Evolutionary conservation across 1,140 invertebrate genomes (phyloP).

Genomic region (Trichonephila clavipes): DNA sequence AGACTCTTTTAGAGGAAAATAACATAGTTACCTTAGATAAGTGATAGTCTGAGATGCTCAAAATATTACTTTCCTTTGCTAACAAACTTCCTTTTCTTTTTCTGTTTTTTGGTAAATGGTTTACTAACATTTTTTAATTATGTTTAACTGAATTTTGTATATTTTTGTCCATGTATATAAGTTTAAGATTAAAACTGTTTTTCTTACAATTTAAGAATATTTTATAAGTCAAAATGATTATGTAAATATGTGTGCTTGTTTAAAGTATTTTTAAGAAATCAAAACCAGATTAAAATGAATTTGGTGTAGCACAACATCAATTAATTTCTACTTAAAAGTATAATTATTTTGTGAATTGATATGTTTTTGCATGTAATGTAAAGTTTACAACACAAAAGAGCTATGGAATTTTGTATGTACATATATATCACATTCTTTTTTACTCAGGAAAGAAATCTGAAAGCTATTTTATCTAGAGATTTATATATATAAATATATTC

Average conservation of each 20-base stretch:
- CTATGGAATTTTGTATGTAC: constrained; percentile 24
- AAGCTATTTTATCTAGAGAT: constrained; percentile 69
- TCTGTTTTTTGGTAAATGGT: not conserved
- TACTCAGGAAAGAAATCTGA: constrained; percentile 66
- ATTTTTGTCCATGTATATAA: constrained; percentile 14
- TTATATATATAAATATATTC: constrained; percentile 59
- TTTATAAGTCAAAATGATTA: not conserved
- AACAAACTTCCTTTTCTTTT: not conserved
- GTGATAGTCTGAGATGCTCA: not conserved
- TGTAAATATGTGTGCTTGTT: not conserved
- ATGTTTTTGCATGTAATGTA: not conserved
- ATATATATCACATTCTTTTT: constrained; percentile 37
- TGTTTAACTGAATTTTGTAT: constrained; percentile 18
- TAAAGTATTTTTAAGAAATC: not conserved
- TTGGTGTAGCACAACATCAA: not conserved
- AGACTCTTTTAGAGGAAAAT: no score
- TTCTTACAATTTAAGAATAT: not conserved
- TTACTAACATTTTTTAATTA: constrained; percentile 46
- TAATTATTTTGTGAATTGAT: not conserved
- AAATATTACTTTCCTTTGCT: not conserved
- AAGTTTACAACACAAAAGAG: not conserved
- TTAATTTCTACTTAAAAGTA: constrained; percentile 22
- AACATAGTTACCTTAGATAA: not conserved
- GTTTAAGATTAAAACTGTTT: not conserved
- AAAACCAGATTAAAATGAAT: not conserved